Percentiles rank a stretch among this genome's conserved stretches.
Conservation (phyloP, 1,140 invertebrate species). For the Drosophila prosaltans region DNA sequence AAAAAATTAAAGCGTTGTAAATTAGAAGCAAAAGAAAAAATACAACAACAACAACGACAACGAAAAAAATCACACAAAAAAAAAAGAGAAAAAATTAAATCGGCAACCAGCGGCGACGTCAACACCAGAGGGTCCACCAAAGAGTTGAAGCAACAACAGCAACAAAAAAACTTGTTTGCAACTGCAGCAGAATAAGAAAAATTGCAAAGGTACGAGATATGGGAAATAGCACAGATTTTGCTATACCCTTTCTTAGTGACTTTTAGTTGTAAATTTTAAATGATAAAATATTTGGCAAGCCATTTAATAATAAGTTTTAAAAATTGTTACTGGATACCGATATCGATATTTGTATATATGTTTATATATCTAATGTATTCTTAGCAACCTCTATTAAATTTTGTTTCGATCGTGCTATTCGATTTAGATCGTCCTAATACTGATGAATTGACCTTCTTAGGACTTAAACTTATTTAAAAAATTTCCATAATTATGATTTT, state of each 20-base stretch:
- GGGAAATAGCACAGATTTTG: not conserved
- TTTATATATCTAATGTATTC: no score
- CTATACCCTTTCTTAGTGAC: not conserved
- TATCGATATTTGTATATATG: no score
- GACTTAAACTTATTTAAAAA: no score
- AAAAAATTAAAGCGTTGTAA: constrained; percentile 79
- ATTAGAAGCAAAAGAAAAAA: constrained; percentile 48
- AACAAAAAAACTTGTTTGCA: constrained; percentile 73
- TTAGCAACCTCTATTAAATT: no score
- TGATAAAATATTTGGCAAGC: no score
- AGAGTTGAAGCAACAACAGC: constrained; percentile 40
- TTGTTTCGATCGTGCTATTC: no score
- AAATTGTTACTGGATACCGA: no score
- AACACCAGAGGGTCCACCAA: constrained; percentile 60
- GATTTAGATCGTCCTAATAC: no score
- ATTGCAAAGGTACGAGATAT: not conserved
- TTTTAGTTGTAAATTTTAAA: no score
- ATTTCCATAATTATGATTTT: no score
- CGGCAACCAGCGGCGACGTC: constrained; percentile 60
- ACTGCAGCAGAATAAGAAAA: constrained; percentile 48
- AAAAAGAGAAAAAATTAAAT: constrained; percentile 42
- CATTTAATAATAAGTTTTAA: no score
- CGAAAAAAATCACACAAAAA: not conserved
- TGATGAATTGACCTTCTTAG: no score
- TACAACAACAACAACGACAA: not conserved